phyloP scores from a whole-genome alignment of 2,797 vertebrate species.

The Coracias cyanogaster region DNA sequence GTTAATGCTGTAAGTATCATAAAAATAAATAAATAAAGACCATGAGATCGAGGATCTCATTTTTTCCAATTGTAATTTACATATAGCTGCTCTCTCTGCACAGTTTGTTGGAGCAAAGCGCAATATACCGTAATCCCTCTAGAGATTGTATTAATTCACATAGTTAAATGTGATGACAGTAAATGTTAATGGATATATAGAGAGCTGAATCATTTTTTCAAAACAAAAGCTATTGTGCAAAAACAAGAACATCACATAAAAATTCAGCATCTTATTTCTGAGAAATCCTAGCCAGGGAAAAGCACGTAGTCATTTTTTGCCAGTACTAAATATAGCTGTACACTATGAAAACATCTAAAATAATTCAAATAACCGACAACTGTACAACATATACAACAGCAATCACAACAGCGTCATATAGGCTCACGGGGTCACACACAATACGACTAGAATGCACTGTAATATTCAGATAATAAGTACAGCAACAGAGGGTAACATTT shows the following conservation, averaged over 20 bases:
- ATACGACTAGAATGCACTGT: neutral
- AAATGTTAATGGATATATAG: neutral
- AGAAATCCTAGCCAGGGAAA: neutral
- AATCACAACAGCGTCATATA: neutral
- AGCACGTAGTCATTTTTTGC: neutral
- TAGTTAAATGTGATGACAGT: constrained; percentile 34
- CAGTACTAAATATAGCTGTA: neutral
- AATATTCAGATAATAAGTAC: constrained; percentile 12
- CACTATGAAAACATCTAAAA: constrained; percentile 3
- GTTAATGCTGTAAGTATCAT: constrained; percentile 1
- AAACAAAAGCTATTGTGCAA: constrained; percentile 6
- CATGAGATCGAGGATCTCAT: neutral
- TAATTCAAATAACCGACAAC: constrained; percentile 13
- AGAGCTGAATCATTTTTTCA: neutral
- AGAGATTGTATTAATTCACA: constrained; percentile 31
- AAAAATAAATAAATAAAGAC: neutral
- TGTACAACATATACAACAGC: neutral
- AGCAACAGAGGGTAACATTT: neutral
- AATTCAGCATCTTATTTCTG: neutral
- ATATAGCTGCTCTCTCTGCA: constrained; percentile 30
- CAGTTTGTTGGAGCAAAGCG: constrained; percentile 16
- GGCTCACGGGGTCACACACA: neutral
- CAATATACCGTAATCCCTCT: constrained; percentile 55
- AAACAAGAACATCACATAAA: neutral
- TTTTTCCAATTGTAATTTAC: constrained; percentile 41